Percentiles rank a stretch among this genome's conserved stretches.
phyloP scores from a whole-genome alignment of 30 jellyfish, hydroid and myxozoan genomes.

The Rhopilema esculentum region DNA sequence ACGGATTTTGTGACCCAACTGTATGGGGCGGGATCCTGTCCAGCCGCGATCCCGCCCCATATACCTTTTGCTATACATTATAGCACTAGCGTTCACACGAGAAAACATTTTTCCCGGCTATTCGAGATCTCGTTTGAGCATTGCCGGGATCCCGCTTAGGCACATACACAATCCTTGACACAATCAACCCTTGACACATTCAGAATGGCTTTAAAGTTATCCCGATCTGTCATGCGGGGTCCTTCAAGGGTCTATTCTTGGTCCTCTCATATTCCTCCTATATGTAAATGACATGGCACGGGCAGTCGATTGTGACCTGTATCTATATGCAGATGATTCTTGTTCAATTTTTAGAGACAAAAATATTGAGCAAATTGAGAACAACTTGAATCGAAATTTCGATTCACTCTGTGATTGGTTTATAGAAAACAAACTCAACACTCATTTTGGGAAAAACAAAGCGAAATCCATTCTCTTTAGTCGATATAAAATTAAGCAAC shows the following conservation, averaged over 20 bases:
- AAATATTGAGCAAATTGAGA: not conserved
- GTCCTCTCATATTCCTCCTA: not conserved
- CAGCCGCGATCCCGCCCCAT: too few relatives aligned
- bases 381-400: not conserved
- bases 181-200: too few relatives aligned
- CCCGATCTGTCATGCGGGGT: not conserved
- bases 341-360: not conserved
- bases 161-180: too few relatives aligned
- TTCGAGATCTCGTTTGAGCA: too few relatives aligned
- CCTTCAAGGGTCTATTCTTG: not conserved
- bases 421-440: conserved; percentile 2
- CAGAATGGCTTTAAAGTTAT: not conserved
- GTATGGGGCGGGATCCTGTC: too few relatives aligned
- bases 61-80: too few relatives aligned
- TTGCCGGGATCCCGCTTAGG: too few relatives aligned
- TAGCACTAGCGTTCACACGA: too few relatives aligned
- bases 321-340: not conserved
- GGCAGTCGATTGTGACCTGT: conserved; percentile 12
- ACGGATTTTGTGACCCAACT: too few relatives aligned
- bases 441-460: not conserved
- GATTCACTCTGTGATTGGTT: conserved; percentile 1
- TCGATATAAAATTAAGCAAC: not conserved
- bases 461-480: not conserved
- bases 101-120: too few relatives aligned
- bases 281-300: conserved; percentile 1